Percentiles rank a stretch among this genome's conserved stretches.
Evolutionary conservation across 2,888 invertebrate species (phyloP).

Genomic region (Geophilus truncorum): DNA sequence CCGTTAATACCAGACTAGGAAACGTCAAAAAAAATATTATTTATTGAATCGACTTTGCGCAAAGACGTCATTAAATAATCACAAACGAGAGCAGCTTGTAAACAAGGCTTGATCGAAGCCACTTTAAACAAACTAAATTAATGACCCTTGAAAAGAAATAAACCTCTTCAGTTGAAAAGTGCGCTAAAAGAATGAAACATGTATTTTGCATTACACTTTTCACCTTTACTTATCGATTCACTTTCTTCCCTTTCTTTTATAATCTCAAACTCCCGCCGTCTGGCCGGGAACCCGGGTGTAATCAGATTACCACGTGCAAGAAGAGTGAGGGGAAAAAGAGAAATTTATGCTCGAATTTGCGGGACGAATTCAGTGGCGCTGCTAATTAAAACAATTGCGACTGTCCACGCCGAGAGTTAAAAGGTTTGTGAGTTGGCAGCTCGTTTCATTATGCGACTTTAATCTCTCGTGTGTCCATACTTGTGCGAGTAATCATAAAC

Average conservation of each 20-base stretch:
- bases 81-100: not conserved
- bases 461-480: constrained; percentile 6
- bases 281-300: not conserved
- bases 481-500: constrained; percentile 1
- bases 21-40: not conserved
- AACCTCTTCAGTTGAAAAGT: not conserved
- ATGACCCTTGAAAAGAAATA: not conserved
- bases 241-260: not conserved
- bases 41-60: too few relatives aligned
- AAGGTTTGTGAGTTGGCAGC: constrained; percentile 11
- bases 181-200: not conserved
- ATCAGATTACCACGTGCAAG: not conserved
- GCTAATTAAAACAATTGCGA: not conserved
- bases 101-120: not conserved
- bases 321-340: not conserved
- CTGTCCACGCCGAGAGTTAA: not conserved
- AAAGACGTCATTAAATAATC: not conserved
- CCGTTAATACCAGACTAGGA: not conserved
- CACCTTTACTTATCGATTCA: constrained; percentile 9
- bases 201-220: constrained; percentile 20
- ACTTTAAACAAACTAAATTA: not conserved
- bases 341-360: too few relatives aligned
- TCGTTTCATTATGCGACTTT: constrained; percentile 15
- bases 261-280: not conserved
- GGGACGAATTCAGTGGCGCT: too few relatives aligned